phyloP scores from a whole-genome alignment of 2,888 invertebrate genomes.

The Caenorhabditis imperialis region DNA sequence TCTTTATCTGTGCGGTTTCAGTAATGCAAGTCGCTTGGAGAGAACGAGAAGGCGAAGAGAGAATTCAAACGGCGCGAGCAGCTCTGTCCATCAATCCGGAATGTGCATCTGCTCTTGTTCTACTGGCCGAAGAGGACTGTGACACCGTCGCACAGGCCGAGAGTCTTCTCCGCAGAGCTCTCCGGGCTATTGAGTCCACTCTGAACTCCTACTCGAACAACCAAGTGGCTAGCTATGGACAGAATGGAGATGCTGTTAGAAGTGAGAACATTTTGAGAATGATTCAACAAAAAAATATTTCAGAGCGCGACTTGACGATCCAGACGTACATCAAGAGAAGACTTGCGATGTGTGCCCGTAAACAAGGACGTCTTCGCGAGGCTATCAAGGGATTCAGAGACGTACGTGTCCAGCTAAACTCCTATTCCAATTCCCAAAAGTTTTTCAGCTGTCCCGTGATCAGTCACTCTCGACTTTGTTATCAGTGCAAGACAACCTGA shows the following conservation, averaged over 20 bases:
- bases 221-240: constrained; percentile 30
- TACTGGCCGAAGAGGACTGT: constrained; percentile 96
- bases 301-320: constrained; percentile 91
- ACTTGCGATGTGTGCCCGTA: constrained; percentile 96
- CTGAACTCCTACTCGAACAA: constrained; percentile 31
- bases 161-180: constrained; percentile 83
- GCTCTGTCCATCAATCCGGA: constrained; percentile 82
- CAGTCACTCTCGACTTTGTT: constrained; percentile 94
- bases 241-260: constrained; percentile 36
- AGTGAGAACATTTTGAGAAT: constrained; percentile 20
- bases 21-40: constrained; percentile 89
- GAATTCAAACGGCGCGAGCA: constrained; percentile 91
- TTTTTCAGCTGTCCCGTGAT: constrained; percentile 88
- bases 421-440: constrained; percentile 4
- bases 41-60: constrained; percentile 90
- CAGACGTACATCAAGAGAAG: constrained; percentile 93
- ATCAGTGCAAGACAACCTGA: constrained; percentile 94
- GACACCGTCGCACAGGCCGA: constrained; percentile 87
- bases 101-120: constrained; percentile 93
- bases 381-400: constrained; percentile 97
- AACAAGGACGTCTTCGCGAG: constrained; percentile 92
- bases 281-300: constrained; percentile 54
- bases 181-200: constrained; percentile 86
- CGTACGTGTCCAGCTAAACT: constrained; percentile 13
- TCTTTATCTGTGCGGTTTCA: constrained; percentile 42